Percentiles rank a stretch among this genome's conserved stretches.
These are phyloP conservation scores for Propithecus coquereli DNA, from an alignment of 2,113 vertebrate species.

Conservation along the genomic window DNA sequence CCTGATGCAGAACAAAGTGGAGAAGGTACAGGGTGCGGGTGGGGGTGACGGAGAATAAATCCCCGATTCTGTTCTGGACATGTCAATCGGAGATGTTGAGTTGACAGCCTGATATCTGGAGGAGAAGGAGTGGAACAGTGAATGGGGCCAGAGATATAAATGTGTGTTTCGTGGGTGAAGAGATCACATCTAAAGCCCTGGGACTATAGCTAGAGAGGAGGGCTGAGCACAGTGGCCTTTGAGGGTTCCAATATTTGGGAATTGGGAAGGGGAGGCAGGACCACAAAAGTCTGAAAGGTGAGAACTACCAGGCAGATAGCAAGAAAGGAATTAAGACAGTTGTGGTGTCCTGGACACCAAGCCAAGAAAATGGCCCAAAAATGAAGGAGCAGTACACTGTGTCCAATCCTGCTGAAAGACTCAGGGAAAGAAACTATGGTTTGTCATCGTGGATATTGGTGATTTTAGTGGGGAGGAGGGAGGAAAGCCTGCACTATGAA, in stretches of 20 bases:
- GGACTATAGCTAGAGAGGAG: neutral
- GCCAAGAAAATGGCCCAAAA: neutral
- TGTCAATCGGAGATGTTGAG: neutral
- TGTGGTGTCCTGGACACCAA: neutral
- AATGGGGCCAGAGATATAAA: accelerated
- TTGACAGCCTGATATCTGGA: no score
- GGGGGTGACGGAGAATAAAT: neutral
- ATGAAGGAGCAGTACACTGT: neutral
- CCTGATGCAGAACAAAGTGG: neutral
- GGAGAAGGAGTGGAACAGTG: no score
- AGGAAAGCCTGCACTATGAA: neutral
- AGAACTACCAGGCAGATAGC: neutral
- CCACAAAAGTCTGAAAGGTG: no score
- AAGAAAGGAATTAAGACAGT: neutral
- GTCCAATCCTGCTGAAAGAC: neutral
- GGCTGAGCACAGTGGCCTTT: no score
- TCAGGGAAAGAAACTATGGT: neutral
- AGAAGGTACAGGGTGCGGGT: neutral
- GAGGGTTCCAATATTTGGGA: neutral
- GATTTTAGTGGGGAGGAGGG: neutral
- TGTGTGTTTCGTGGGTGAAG: neutral
- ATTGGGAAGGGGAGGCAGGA: neutral
- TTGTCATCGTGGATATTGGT: neutral
- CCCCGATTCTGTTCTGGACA: neutral
- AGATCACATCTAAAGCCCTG: neutral